Base-by-base conservation (phyloP, 1,140 invertebrate genomes). In the Delia radicum region DNA sequence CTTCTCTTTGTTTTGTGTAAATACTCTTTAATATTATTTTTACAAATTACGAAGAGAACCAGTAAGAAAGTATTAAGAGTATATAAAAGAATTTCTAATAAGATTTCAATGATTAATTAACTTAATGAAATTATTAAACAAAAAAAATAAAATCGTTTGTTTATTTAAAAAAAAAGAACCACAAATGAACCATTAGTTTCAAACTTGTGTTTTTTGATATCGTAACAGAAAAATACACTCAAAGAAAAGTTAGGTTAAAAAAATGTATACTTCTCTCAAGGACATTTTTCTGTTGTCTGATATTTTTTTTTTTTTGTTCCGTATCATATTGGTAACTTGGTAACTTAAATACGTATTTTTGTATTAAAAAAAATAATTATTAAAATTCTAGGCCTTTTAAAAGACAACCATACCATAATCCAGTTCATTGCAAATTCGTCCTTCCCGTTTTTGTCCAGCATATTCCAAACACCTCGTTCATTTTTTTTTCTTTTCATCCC, bases 311-410 rank as follows among this genome's bases (percentile, higher is more conserved):
- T 18, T 48, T 48, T 8, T 21, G 8, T 18, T 21, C 10, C 10
- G 5, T 8, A 7, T 55, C n/a, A 4, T 21, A 21, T 21, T 18
- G 21, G 18, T 18, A 31, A 31, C 28, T 67, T 67, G n/a, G 29
- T 37, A 69, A 69, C 65, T 69, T 69, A 69, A 69, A 69, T 69
- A 69, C 29, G n/a, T 69, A 37, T n/a, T 69, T 69, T 69, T 28
- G 33, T 69, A 2, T 21, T 55, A 7, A 18, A 55, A 55, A 55
- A 55, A 21, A 55, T 18, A 21, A 55, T 55, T 55, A 21, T 55
- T 55, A 21, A 55, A 55, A 55, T 21, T 55, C 48, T 55, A 55
- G 48, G 24, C 48, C 48, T 21, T 55, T 55, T 55, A 55, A 18
- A 37, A 37, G 37, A 69, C 33, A 33, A 33, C 65, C 65, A 69